Evolutionary conservation across 2,888 invertebrate species (phyloP).

Genomic region (Drosophila niveifrons): DNA sequence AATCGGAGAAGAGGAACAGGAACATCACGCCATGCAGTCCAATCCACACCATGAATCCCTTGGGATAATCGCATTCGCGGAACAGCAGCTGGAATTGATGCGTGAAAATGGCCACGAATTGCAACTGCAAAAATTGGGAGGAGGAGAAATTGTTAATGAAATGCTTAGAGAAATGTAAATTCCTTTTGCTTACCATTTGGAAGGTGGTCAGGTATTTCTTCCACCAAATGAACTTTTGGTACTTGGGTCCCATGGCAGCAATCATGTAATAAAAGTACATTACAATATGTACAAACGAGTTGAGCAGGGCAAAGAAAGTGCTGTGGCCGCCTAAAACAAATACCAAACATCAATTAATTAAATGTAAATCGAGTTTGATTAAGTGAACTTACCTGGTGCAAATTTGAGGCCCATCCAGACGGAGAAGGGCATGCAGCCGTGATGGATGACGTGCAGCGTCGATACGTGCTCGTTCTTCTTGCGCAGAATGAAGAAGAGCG

Average conservation of each 20-base stretch:
- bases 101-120: constrained; percentile 95
- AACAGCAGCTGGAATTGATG: constrained; percentile 97
- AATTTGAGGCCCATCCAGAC: constrained; percentile 98
- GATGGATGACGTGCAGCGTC: constrained; percentile 97
- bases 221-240: constrained; percentile 98
- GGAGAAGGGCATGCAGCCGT: constrained; percentile 98
- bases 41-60: constrained; percentile 96
- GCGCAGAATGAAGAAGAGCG: constrained; percentile 97
- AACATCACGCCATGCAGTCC: constrained; percentile 97
- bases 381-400: constrained; percentile 90
- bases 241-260: constrained; percentile 96
- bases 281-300: constrained; percentile 97
- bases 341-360: background rate
- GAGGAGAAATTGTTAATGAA: background rate
- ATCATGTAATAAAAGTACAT: constrained; percentile 99
- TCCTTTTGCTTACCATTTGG: constrained; percentile 91
- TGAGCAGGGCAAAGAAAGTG: constrained; percentile 97
- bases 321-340: constrained; percentile 94
- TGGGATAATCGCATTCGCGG: constrained; percentile 96
- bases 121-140: constrained; percentile 89
- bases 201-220: constrained; percentile 97
- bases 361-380: constrained; percentile 2
- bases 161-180: background rate
- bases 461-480: constrained; percentile 98
- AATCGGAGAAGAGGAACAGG: constrained; percentile 96